Base-by-base conservation (phyloP, 1,140 invertebrate genomes). In the Drosophila nasuta region DNA sequence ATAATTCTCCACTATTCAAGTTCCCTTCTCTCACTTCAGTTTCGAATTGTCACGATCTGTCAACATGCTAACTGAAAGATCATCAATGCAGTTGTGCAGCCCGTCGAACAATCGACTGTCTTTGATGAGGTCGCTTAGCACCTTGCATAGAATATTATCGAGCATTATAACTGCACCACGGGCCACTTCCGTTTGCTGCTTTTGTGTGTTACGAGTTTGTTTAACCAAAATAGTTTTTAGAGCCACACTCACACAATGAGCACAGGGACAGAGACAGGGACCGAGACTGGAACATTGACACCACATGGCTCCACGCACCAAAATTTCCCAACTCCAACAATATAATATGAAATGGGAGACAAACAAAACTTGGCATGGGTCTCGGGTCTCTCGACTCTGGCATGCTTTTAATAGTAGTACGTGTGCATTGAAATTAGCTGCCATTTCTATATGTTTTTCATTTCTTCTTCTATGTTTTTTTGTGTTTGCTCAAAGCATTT, bases 331-430 rank as follows among this genome's bases (percentile, higher is more conserved):
- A 54, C 38, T 43, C 48, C 10, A 58, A 5, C 30, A 8, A 33
- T 33, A 8, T 33, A 38, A 10, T 38, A 58, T 59, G 33, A 59
- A 60, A 58, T 51, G 35, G 56, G 15, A 52, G 56, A 64, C 52
- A 75, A 63, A 62, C 51, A 57, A 35, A 45, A 66, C 77, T 83
- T 83, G 81, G 81, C 81, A 80, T 83, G 81, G 77, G 81, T 77
- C 51, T 54, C 51, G 5, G 11, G n/a, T 54, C 51, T 13, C 51
- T 7, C 2, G 25, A 10, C 75, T 25, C 41, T 70, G 68, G 70
- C 82, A 78, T 75, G 68, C 75, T 77, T 74, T 81, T 63, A 54
- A 81, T 77, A 66, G 82, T 86, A 85, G 82, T 86, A 85, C 82
- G 82, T 85, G 82, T 75, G 75, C 82, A 86, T 75, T 78, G 57